Base-by-base conservation (phyloP, 2,888 invertebrate species). In the Synanthedon myopaeformis region DNA sequence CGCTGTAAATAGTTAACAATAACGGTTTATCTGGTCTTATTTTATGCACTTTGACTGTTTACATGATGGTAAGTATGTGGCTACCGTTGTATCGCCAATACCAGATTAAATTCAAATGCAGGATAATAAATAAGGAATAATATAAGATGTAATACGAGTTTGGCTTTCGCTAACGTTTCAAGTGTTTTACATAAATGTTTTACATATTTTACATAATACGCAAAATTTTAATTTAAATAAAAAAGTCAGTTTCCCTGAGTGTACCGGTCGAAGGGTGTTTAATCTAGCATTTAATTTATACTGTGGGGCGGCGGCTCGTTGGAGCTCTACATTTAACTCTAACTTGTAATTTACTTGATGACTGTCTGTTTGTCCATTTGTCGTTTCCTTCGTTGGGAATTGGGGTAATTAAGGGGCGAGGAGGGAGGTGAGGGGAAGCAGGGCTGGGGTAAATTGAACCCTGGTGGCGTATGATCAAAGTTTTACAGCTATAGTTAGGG, bases 201-300 rank as follows among this genome's bases (percentile, higher is more conserved):
- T n/a, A n/a, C n/a, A n/a, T n/a, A n/a, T n/a, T n/a, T n/a, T n/a
- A n/a, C n/a, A n/a, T 1, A 6, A 28, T 1, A 28, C 5, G 6
- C 28, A 28, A 28, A 28, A 1, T 28, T 28, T 23, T 23, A 23
- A 23, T 23, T 4, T 4, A 23, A 23, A 23, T 23, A 23, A 23
- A 23, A 23, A 23, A 23, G 4, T 23, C 35, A 35, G 10, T 11
- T 45, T 45, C 45, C 45, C 14, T 14, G 45, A 45, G n/a, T 45
- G 45, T 45, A 45, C 45, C 35, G n/a, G 14, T 45, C 45, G 45
- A 45, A 45, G 45, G 45, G 45, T 45, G 45, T 45, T 45, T 45
- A 45, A 45, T 28, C 51, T 51, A 28, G 54, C 51, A 51, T 54
- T 54, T 58, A 55, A 58, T 58, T 58, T 58, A 58, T 53, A 56